Evolutionary conservation across 2,888 invertebrate genomes (phyloP), one percentile per base, ranked within the genome.

Genomic region (Pseudococcus jackbeardsleyi): DNA sequence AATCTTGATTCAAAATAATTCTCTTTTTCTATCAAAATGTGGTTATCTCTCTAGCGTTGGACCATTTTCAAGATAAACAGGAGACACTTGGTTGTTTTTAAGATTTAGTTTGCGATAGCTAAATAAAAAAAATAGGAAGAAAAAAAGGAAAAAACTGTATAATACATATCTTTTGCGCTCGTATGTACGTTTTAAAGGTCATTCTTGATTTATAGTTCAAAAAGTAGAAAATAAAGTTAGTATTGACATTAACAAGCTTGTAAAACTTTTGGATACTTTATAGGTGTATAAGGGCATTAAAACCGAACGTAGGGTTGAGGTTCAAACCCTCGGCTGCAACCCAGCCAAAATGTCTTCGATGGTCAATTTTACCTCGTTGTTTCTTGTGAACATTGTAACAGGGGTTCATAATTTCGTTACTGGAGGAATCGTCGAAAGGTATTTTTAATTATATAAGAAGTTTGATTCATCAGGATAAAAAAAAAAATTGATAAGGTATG

Each of bases 181-280:
- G 26, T 72, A 86, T 72, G 86, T 86, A 86, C 86, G 46, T 86
- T 86, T 86, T 86, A 86, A 86, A 86, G 86, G 86, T 86, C 72
- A 86, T 48, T 86, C 86, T 64, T 86, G 86, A 86, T 86, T 86
- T 86, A 86, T 86, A 11, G 59, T 64, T 19, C 33, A 64, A 86
- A 86, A 86, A 86, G 86, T 72, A 64, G 86, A 86, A 86, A 86
- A 86, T 86, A 86, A 86, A 86, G 86, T 86, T 86, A 72, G 86
- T 86, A 86, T 86, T 86, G 86, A 86, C 86, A 86, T 86, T 86
- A 86, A 86, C 86, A 86, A 86, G 86, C 86, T 86, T 86, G 86
- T 86, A 86, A 86, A 86, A 86, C 86, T 86, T 86, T 86, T 68
- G 86, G 86, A 86, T 86, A 64, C 64, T 86, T 86, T 86, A 72